A percentile compares a stretch with the other conserved stretches of the same genome.
These are phyloP conservation scores for Tenthredo distinguenda DNA, from an alignment of 2,888 invertebrate genomes.

Conservation along the genomic window DNA sequence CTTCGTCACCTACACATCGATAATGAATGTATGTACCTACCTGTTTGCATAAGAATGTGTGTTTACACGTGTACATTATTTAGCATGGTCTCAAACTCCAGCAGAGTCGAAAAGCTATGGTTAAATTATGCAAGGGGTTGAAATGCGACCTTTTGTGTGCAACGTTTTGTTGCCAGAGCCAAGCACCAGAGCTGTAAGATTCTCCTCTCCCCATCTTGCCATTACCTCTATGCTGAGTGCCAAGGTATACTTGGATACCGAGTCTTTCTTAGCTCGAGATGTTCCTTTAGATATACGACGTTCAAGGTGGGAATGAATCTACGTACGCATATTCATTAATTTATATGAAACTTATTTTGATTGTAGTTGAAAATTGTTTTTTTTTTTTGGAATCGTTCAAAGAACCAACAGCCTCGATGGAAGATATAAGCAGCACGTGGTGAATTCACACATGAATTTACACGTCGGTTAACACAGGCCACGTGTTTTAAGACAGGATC, in stretches of 20 bases:
- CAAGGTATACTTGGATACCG: background rate
- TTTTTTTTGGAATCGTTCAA: background rate
- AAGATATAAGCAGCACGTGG: background rate
- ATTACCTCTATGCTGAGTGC: conserved; percentile 7
- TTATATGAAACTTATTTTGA: background rate
- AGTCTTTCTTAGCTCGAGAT: background rate
- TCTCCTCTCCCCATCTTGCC: background rate
- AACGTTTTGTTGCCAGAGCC: background rate
- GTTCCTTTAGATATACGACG: background rate
- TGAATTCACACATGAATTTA: background rate
- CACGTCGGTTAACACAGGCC: background rate
- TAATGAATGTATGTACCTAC: background rate
- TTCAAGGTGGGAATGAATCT: background rate
- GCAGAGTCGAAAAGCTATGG: background rate
- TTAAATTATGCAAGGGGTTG: conserved; percentile 19
- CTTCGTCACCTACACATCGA: background rate
- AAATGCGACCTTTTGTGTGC: conserved; percentile 2
- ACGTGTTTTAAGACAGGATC: background rate
- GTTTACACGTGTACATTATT: background rate
- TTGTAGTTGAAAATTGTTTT: no score
- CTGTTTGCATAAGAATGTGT: background rate
- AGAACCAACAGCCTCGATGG: background rate
- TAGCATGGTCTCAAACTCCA: background rate
- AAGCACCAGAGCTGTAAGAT: background rate
- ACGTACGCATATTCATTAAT: background rate